phyloP scores from a whole-genome alignment of 2,113 vertebrate genomes.

The Rhegmatorhina hoffmannsi region DNA sequence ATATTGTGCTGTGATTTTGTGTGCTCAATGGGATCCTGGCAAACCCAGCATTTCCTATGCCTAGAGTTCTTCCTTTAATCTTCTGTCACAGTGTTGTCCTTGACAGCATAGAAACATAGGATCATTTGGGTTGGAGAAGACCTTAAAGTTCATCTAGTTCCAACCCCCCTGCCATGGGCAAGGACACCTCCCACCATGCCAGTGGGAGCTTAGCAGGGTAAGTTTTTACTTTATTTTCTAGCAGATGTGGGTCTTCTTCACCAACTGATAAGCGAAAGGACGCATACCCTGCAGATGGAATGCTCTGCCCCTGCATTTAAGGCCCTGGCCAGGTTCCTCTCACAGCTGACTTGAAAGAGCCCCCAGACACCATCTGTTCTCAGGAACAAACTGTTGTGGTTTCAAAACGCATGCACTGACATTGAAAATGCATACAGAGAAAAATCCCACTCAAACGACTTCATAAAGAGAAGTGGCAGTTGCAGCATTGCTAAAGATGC shows the following conservation, averaged over 20 bases:
- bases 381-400: conserved; percentile 23
- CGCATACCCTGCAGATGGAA: background rate
- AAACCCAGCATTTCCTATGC: background rate
- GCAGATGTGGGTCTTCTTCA: background rate
- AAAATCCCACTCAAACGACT: background rate
- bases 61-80: background rate
- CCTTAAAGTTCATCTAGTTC: background rate
- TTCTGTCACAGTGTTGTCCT: background rate
- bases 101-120: no score
- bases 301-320: background rate
- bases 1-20: background rate
- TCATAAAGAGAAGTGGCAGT: background rate
- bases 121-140: background rate
- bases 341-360: conserved; percentile 13
- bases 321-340: background rate
- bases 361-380: conserved; percentile 24
- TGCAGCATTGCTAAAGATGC: background rate
- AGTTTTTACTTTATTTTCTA: background rate
- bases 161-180: background rate
- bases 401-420: background rate
- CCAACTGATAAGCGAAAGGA: background rate
- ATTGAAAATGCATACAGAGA: background rate
- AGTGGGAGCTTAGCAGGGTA: background rate
- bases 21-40: background rate
- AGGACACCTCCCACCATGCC: background rate